Conservation (phyloP, 2,888 invertebrate species). For the Copidosoma aretas region DNA sequence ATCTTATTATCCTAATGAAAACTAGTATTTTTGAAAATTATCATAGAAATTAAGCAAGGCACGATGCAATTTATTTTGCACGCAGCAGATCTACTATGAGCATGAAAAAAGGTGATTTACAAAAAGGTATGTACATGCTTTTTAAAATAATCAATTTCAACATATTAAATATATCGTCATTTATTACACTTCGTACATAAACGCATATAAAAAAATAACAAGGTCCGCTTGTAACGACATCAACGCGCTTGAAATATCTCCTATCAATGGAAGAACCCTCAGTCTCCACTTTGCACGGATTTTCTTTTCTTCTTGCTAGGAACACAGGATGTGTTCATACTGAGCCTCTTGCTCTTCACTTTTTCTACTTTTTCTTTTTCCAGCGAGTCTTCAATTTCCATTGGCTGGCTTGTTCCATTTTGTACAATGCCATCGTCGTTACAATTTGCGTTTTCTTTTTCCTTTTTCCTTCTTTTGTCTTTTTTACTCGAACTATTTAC, state of each 20-base stretch:
- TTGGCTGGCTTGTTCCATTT: slow-evolving; percentile 18
- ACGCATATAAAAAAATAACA: slow-evolving; percentile 51
- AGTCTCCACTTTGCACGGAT: slow-evolving; percentile 34
- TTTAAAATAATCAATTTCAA: no score
- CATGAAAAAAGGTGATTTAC: no score
- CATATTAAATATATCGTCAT: slow-evolving; percentile 16
- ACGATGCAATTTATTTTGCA: no score
- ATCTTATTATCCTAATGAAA: no score
- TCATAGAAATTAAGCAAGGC: no score
- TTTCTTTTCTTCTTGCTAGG: slow-evolving; percentile 50
- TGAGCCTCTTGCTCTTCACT: slow-evolving; percentile 41
- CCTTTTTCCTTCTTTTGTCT: slow-evolving; percentile 56
- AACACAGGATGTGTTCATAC: slow-evolving; percentile 34
- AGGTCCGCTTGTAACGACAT: slow-evolving; percentile 30
- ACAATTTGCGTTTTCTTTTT: slow-evolving; percentile 53
- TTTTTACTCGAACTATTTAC: slow-evolving; percentile 44
- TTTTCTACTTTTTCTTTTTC: slow-evolving; percentile 26
- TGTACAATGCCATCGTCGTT: slow-evolving; percentile 10
- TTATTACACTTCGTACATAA: slow-evolving; percentile 36
- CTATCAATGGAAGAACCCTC: slow-evolving; percentile 12
- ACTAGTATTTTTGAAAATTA: no score
- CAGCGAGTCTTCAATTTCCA: slow-evolving; percentile 43
- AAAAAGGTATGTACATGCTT: no score
- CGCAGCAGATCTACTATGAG: no score
- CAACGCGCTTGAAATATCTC: slow-evolving; percentile 22